phyloP scores from a whole-genome alignment of 2,113 vertebrate species.

The Nestor notabilis region DNA sequence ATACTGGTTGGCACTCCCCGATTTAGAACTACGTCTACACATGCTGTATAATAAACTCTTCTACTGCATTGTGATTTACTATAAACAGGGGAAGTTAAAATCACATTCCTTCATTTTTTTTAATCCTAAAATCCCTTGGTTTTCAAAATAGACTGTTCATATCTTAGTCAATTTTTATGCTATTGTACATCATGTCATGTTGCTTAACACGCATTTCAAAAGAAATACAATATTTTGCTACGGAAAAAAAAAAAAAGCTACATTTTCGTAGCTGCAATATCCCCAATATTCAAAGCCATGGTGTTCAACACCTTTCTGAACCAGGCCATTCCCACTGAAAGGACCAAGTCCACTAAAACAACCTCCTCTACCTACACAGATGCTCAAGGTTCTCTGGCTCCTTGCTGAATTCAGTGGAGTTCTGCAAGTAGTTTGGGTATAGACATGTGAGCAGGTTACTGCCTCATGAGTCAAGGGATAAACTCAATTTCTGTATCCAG shows the following conservation, averaged over 20 bases:
- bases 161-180: slow-evolving; percentile 31
- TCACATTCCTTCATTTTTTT: slow-evolving; percentile 52
- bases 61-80: neutral
- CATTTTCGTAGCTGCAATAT: slow-evolving; percentile 53
- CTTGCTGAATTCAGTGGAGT: neutral
- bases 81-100: slow-evolving; percentile 8
- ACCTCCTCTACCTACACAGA: neutral
- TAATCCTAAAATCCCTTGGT: slow-evolving; percentile 54
- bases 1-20: neutral
- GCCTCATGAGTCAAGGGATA: neutral
- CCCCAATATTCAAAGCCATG: slow-evolving; percentile 52
- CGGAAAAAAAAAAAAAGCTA: slow-evolving; percentile 54
- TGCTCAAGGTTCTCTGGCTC: neutral
- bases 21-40: neutral
- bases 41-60: neutral
- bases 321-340: neutral
- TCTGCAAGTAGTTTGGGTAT: slow-evolving; percentile 35
- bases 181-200: slow-evolving; percentile 37
- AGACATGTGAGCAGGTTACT: neutral
- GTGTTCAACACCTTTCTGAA: slow-evolving; percentile 25
- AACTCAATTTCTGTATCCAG: neutral
- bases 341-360: neutral
- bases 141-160: slow-evolving; percentile 5
- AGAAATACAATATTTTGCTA: slow-evolving; percentile 59
- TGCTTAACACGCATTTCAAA: slow-evolving; percentile 50